Evolutionary conservation across 2,797 vertebrate species (phyloP).

Genomic region (Pelochelys cantorii): DNA sequence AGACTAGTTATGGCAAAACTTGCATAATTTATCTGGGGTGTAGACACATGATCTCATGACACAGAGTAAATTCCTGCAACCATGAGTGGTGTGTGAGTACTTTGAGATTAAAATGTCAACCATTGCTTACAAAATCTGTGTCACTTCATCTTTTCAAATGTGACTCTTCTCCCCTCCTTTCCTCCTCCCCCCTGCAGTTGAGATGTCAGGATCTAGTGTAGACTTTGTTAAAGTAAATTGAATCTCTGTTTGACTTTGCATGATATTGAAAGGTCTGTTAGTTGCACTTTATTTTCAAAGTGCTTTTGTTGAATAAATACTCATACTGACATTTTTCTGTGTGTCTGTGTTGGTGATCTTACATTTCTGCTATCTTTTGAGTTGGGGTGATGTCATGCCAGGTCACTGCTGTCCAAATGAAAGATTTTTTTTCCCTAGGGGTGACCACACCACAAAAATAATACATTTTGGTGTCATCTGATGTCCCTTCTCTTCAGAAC

Average conservation of each 20-base stretch:
- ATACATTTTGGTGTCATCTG: neutral
- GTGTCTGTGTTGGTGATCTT: neutral
- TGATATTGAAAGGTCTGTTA: neutral
- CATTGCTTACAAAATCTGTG: neutral
- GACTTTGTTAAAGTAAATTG: conserved; percentile 2
- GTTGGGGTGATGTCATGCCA: fast-evolving
- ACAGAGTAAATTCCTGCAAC: neutral
- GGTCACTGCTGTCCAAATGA: neutral
- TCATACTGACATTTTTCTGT: neutral
- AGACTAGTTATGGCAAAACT: conserved; percentile 34
- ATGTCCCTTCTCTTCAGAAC: neutral
- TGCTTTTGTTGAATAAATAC: neutral
- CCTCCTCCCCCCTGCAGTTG: neutral
- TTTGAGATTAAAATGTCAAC: neutral
- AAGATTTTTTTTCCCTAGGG: neutral
- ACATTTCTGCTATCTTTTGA: neutral
- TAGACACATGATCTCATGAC: neutral
- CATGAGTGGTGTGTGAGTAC: neutral
- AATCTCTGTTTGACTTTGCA: conserved; percentile 17
- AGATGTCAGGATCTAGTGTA: neutral
- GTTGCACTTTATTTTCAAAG: neutral
- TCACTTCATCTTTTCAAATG: neutral
- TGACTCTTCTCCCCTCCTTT: neutral
- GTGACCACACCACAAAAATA: neutral
- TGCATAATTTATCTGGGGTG: neutral